These are phyloP conservation scores for Nomada ferruginata DNA, from an alignment of 2,888 invertebrate species.

Conservation along the genomic window DNA sequence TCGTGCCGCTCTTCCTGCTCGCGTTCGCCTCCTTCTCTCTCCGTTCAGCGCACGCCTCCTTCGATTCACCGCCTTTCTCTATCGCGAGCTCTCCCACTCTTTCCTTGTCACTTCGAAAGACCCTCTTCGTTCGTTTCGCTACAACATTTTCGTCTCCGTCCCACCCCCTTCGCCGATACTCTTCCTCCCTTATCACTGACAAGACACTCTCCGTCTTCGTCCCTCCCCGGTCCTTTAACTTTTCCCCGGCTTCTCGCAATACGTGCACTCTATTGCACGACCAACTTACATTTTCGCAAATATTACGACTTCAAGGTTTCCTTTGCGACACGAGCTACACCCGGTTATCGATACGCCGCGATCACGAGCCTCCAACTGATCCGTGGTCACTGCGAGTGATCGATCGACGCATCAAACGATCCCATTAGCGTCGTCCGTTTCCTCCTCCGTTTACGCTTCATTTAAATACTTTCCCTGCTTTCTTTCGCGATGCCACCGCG, in stretches of 20 bases:
- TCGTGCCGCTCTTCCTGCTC: constrained; percentile 67
- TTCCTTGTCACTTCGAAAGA: constrained; percentile 23
- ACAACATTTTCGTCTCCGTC: constrained; percentile 23
- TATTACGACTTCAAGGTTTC: neutral
- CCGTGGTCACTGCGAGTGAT: too few species aligned
- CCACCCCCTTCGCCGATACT: constrained; percentile 49
- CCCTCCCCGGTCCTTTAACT: neutral
- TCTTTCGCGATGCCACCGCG: constrained; percentile 33
- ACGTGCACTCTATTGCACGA: neutral
- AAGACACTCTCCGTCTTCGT: constrained; percentile 14
- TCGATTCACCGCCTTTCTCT: neutral
- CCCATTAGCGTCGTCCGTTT: neutral
- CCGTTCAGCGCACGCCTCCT: constrained; percentile 18
- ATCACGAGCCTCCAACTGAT: neutral
- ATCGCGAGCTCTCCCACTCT: neutral
- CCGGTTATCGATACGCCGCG: neutral
- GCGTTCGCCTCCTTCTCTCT: constrained; percentile 65
- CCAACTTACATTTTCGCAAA: constrained; percentile 20
- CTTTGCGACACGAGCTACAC: neutral
- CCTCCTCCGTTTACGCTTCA: constrained; percentile 4
- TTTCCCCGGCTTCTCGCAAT: neutral
- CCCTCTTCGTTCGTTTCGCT: constrained; percentile 20
- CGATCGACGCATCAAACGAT: constrained; percentile 10
- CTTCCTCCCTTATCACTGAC: constrained; percentile 31
- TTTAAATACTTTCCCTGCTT: constrained; percentile 55